Evolutionary conservation across 2,797 vertebrate genomes (phyloP), one percentile per base, ranked within the genome.

Genomic region (Coracias cyanogaster): DNA sequence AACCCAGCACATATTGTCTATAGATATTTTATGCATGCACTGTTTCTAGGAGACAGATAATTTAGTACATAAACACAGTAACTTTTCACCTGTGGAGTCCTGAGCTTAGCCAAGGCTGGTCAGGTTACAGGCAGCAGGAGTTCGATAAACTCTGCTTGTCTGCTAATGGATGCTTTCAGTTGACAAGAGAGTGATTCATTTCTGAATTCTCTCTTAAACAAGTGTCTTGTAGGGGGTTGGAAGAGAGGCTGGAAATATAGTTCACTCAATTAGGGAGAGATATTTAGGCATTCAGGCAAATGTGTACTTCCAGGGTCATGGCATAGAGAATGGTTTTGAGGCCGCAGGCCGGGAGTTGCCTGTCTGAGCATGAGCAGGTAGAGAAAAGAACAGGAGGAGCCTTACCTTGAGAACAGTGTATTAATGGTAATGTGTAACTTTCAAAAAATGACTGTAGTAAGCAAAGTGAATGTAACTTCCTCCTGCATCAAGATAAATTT

Each of bases 11-110:
- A 2, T 37, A 12, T 17, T 66, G 29, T 26, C 76, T 21, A 19
- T 15, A 60, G 76, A 58, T 90, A 37, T 96, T 97, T 94, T 72
- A 94, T 58, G 89, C 64, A 80, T 48, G 61, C 51, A 48, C 39
- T 57, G 2, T 70, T 82, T 85, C 29, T 15, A 78, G 64, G 41
- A 87, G 62, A 76, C 29, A 45, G 55, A 67, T 35, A 15, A 21
- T 80, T 61, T 26, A 21, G 33, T 73, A 49, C 72, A 91, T 84
- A 62, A 86, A 51, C 3, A 12, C 0, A 1, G 45, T 76, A 84
- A 78, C 3, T 6, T 95, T 96, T 95, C 88, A 70, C 35, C 52
- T 31, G 2, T 20, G 26, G 35, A 90, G 26, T 67, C 43, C 82
- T 61, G 65, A 84, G 21, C 3, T 74, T 20, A 81, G 17, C 55